Base-by-base conservation (phyloP, 2,113 vertebrate species). In the Corydoras sp. region DNA sequence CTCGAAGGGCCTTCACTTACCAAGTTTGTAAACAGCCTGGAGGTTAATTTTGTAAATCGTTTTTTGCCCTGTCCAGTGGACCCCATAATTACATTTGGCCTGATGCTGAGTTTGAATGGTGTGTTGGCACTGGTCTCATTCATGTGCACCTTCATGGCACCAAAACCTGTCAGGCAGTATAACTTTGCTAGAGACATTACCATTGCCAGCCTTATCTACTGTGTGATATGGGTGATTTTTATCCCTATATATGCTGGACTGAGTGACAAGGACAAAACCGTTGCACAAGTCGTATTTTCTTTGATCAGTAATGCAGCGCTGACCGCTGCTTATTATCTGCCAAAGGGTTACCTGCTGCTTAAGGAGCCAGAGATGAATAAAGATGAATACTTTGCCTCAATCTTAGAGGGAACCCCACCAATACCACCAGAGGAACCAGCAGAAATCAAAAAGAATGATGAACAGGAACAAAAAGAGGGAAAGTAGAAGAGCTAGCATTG, bases 91-190 rank as follows among this genome's bases (percentile, higher is more conserved):
- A 85, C 83, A 66, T 87, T 94, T 0, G 78, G 81, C 15, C 9
- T 94, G 4, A 80, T 93, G 78, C 90, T 94, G 0, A 79, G 84
- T 31, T 77, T 80, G 74, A 93, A 91, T 0, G 7, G n/a, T 55
- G 14, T 61, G 5, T 56, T 94, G 75, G 83, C 88, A 0, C 79
- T 92, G 12, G 5, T 77, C 10, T 94, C 91, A 1, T 93, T 97
- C 78, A 91, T 97, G 69, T 88, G 90, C 83, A 95, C 93, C 0
- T 98, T 97, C 85, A 92, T 94, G 90, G 93, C 91, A 0, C 83
- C 83, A 12, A 88, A 83, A 11, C 80, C 76, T 0, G 82, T 81
- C 0, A 84, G 81, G 48, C 87, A 80, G 72, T 94, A 95, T 75
- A 94, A 92, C 18, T 13, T 89, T 0, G 91, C 94, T 65, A 87